A percentile compares a stretch with the other conserved stretches of the same genome.
phyloP scores from a whole-genome alignment of 2,113 vertebrate species.

The Atrichornis clamosus region DNA sequence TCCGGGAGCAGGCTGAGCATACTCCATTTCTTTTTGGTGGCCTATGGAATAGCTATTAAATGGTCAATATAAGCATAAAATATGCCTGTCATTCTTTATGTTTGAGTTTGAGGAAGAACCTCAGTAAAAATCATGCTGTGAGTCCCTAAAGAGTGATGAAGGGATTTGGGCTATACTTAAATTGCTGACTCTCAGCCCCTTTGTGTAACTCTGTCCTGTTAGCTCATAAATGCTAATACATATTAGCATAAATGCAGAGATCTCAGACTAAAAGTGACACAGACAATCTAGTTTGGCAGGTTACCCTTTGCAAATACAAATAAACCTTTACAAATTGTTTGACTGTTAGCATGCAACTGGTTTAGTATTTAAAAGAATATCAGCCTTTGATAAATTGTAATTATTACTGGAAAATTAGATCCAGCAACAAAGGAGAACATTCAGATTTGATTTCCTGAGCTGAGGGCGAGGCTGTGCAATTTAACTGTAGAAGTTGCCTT shows the following conservation, averaged over 20 bases:
- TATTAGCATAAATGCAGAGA: not conserved
- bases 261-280: not conserved
- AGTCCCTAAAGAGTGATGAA: not conserved
- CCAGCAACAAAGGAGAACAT: not conserved
- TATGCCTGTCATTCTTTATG: not conserved
- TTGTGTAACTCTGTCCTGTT: not conserved
- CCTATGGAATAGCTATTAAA: not conserved
- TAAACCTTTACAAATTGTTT: not conserved
- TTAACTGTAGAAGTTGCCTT: not conserved
- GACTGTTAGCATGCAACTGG: not conserved
- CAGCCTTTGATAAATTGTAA: not conserved
- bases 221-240: not conserved
- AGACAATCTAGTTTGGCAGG: not conserved
- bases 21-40: not conserved
- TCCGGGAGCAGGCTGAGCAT: not conserved
- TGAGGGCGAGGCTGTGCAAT: not conserved
- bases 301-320: not conserved
- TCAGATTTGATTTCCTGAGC: constrained; percentile 13
- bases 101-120: not conserved
- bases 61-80: not conserved
- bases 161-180: not conserved
- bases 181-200: not conserved
- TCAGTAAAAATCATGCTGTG: not conserved
- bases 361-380: not conserved
- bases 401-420: not conserved